Conservation (phyloP, 2,888 invertebrate species). For the Gandaritis pyraliata region DNA sequence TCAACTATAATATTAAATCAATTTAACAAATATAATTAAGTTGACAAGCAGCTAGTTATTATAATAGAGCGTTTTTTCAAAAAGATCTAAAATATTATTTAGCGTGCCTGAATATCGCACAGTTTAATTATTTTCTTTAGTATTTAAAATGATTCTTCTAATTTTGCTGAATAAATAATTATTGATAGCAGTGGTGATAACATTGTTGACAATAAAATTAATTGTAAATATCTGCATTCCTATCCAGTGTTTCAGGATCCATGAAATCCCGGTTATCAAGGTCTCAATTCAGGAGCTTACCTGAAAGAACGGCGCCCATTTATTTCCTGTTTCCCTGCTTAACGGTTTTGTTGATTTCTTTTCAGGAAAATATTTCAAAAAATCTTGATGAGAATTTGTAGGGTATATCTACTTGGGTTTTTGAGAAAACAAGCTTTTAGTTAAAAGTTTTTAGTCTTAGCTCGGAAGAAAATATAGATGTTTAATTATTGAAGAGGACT, state of each 20-base stretch:
- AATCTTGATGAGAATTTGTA: constrained; percentile 31
- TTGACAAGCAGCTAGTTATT: too few species aligned
- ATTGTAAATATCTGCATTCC: neutral
- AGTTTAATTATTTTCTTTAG: too few species aligned
- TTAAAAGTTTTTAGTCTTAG: neutral
- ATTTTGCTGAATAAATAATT: too few species aligned
- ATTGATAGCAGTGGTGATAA: too few species aligned
- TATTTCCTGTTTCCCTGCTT: constrained; percentile 51
- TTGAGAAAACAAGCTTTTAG: neutral
- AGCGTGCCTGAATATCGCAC: too few species aligned
- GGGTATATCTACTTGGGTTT: constrained; percentile 11
- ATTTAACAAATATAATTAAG: too few species aligned
- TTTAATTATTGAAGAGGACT: neutral
- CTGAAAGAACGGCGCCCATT: constrained; percentile 53
- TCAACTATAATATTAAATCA: too few species aligned
- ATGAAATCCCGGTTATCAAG: constrained; percentile 43
- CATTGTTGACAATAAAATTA: too few species aligned
- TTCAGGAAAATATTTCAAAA: constrained; percentile 37
- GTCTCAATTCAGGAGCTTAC: constrained; percentile 47
- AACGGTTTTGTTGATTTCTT: constrained; percentile 50
- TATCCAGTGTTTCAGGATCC: constrained; percentile 22
- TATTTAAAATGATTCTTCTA: too few species aligned
- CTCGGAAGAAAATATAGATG: neutral
- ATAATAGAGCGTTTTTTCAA: too few species aligned
- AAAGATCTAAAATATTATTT: too few species aligned